Conservation (phyloP, 2,888 invertebrate species). For the Diplazon laetatorius region DNA sequence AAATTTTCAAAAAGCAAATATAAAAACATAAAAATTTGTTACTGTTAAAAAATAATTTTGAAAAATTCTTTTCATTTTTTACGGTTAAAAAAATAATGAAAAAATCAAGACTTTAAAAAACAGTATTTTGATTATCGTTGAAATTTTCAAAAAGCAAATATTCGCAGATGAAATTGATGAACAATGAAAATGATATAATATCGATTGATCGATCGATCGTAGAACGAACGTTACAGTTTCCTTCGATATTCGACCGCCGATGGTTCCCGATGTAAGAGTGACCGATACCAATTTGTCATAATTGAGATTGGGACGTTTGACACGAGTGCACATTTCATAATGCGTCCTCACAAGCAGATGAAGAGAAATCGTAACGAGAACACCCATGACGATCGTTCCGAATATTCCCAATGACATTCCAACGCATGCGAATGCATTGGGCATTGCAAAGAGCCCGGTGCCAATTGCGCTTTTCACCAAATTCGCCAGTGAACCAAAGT, state of each 20-base stretch:
- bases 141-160: too few species aligned
- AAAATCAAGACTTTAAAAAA: too few species aligned
- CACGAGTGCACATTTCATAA: slow-evolving; percentile 66
- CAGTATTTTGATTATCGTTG: too few species aligned
- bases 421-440: slow-evolving; percentile 72
- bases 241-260: slow-evolving; percentile 62
- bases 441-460: slow-evolving; percentile 73
- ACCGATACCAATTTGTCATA: slow-evolving; percentile 70
- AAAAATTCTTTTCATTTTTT: neutral
- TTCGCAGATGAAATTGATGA: neutral
- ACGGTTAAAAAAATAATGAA: too few species aligned
- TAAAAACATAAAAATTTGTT: too few species aligned
- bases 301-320: slow-evolving; percentile 62
- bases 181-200: neutral
- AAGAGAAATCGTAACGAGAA: slow-evolving; percentile 68
- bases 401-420: slow-evolving; percentile 70
- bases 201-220: too few species aligned
- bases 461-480: slow-evolving; percentile 72
- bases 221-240: slow-evolving; percentile 65
- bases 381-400: slow-evolving; percentile 69
- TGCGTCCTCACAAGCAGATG: slow-evolving; percentile 71
- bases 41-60: too few species aligned
- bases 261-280: slow-evolving; percentile 60
- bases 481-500: slow-evolving; percentile 68
- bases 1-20: too few species aligned